Evolutionary conservation across 2,888 invertebrate genomes (phyloP), one percentile per base, ranked within the genome.

Genomic region (Eupithecia dodoneata): DNA sequence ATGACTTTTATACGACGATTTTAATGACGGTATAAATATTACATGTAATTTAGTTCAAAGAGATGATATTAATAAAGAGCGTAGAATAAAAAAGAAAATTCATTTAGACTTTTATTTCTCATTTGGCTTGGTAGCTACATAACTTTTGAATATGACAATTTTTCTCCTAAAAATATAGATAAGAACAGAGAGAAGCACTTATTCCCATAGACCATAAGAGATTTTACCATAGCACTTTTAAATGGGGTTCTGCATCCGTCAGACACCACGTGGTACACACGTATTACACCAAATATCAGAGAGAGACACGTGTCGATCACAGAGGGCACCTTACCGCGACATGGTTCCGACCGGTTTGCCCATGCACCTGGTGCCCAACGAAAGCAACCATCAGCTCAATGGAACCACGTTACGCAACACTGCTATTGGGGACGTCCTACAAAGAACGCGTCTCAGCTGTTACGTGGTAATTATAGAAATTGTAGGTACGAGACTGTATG

Each of bases 371-470:
- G 76, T 63, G 18, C 71, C 71, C 55, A 66, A 30, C 30, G 30
- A 30, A 30, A 72, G 72, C 78, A 74, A n/a, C 72, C 72, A 65
- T 59, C 78, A 73, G 67, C 76, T 72, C 71, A 81, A 81, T 77
- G 75, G 80, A 80, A 80, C 80, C 79, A 76, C 80, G 82, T 77
- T 81, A 84, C 73, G 79, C 80, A 83, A 84, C 71, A n/a, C 69
- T 71, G 71, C 75, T 80, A 83, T 82, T 78, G 80, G 79, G 81
- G 82, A 80, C 82, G 83, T 74, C 82, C 84, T 81, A 83, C 81
- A 69, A 65, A 52, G 77, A 59, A 18, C 76, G 74, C 81, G 81
- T 81, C 82, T 78, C 79, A 75, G 74, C 76, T 74, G 79, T 79
- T 79, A 80, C 73, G 52, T 76, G 70, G 76, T 76, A 74, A 79